These are phyloP conservation scores for Halocaridina rubra DNA, from an alignment of 2,888 invertebrate species.

Conservation along the genomic window DNA sequence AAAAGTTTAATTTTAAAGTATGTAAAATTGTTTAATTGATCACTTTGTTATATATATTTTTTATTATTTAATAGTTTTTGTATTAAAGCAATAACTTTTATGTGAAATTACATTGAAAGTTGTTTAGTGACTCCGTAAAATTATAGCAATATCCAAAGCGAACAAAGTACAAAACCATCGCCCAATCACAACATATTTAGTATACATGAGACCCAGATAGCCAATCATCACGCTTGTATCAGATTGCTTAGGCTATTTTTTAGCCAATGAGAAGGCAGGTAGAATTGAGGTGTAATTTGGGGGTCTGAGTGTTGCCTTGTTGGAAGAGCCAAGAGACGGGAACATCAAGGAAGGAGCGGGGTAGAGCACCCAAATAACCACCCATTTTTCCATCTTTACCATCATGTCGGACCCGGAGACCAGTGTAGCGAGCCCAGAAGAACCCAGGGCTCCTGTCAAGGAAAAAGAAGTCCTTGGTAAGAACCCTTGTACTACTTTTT, in stretches of 20 bases:
- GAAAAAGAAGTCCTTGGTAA: conserved; percentile 91
- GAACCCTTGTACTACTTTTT: conserved; percentile 65
- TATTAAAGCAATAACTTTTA: not conserved
- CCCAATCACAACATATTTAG: not conserved
- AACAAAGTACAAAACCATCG: conserved; percentile 10
- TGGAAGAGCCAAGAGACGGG: conserved; percentile 56
- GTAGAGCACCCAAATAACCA: conserved; percentile 55
- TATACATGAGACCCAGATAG: not conserved
- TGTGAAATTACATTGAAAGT: not conserved
- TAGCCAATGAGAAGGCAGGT: conserved; percentile 8
- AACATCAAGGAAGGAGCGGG: conserved; percentile 57
- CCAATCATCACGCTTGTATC: not conserved
- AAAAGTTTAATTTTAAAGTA: not conserved
- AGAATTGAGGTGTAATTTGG: conserved; percentile 27
- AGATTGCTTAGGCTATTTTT: not conserved
- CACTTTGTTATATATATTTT: not conserved
- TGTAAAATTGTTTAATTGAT: not conserved
- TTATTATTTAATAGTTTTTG: not conserved
- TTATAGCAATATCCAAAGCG: not conserved
- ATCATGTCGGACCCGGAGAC: conserved; percentile 97
- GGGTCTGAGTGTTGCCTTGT: conserved; percentile 32
- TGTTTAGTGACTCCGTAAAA: conserved; percentile 22
- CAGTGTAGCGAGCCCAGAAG: conserved; percentile 76
- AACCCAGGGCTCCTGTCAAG: conserved; percentile 73
- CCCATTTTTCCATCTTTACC: conserved; percentile 67